Evolutionary conservation across 35 echinoderm and acorn worm species (phyloP).

Genomic region (Heliocidaris erythrogramma): DNA sequence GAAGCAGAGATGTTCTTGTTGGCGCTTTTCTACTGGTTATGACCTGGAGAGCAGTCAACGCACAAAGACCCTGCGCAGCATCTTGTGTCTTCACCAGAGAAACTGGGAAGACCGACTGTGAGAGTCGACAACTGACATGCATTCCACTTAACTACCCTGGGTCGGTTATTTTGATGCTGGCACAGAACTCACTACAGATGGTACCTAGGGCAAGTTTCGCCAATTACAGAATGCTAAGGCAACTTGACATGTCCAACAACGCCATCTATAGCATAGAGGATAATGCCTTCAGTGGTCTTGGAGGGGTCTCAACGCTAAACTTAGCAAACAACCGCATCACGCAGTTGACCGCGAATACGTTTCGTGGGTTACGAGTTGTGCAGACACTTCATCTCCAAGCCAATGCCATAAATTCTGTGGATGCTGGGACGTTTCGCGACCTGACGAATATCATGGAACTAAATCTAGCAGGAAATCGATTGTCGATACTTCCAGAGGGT

Average conservation of each 20-base stretch:
- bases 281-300: constrained; percentile 52
- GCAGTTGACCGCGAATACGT: constrained; percentile 49
- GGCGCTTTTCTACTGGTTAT: background rate
- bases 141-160: constrained; percentile 61
- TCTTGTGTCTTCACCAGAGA: constrained; percentile 48
- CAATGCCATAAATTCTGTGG: constrained; percentile 69
- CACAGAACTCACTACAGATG: constrained; percentile 67
- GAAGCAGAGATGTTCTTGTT: constrained; percentile 14
- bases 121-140: constrained; percentile 60
- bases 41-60: background rate
- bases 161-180: constrained; percentile 55
- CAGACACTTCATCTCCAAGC: constrained; percentile 72
- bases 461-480: constrained; percentile 73
- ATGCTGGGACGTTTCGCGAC: constrained; percentile 61
- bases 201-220: constrained; percentile 49
- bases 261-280: constrained; percentile 52
- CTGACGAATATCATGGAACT: constrained; percentile 66
- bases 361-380: constrained; percentile 58
- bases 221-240: constrained; percentile 50
- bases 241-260: constrained; percentile 80
- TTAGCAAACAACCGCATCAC: constrained; percentile 75
- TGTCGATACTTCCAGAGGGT: constrained; percentile 60
- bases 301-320: constrained; percentile 49
- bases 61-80: background rate
- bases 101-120: constrained; percentile 62